These are phyloP conservation scores for Brachionus calyciflorus DNA, from an alignment of 1,140 invertebrate genomes.

Conservation along the genomic window DNA sequence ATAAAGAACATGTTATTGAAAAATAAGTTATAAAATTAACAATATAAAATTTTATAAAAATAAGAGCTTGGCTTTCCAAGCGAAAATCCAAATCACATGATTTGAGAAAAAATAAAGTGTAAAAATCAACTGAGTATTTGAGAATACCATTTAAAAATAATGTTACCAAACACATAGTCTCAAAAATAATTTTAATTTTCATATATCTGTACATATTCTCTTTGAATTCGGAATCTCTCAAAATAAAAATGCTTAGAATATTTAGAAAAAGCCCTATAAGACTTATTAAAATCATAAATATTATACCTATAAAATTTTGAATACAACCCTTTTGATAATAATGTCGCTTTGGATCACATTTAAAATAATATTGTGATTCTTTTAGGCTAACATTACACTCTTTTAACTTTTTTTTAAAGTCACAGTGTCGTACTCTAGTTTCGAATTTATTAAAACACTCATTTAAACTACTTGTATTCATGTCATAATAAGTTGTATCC, in stretches of 20 bases:
- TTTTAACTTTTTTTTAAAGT: not conserved
- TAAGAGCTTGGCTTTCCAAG: not conserved
- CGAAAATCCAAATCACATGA: not conserved
- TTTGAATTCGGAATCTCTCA: not conserved
- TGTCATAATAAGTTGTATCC: not conserved
- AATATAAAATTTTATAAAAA: not conserved
- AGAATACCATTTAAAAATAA: not conserved
- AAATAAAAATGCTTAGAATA: not conserved
- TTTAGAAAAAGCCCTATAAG: not conserved
- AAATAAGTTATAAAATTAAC: not conserved
- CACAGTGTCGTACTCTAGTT: not conserved
- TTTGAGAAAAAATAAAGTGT: not conserved
- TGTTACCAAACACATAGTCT: not conserved
- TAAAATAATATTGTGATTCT: not conserved
- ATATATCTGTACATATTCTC: not conserved
- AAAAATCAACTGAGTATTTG: not conserved
- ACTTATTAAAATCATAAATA: not conserved
- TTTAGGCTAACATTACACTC: not conserved
- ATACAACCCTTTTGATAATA: not conserved
- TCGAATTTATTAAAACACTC: not conserved
- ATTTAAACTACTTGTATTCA: not conserved
- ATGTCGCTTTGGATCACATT: not conserved
- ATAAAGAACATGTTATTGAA: not conserved
- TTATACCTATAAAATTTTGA: not conserved
- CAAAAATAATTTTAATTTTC: not conserved